Conservation (phyloP, 2,888 invertebrate genomes). For the Erebia palarica region DNA sequence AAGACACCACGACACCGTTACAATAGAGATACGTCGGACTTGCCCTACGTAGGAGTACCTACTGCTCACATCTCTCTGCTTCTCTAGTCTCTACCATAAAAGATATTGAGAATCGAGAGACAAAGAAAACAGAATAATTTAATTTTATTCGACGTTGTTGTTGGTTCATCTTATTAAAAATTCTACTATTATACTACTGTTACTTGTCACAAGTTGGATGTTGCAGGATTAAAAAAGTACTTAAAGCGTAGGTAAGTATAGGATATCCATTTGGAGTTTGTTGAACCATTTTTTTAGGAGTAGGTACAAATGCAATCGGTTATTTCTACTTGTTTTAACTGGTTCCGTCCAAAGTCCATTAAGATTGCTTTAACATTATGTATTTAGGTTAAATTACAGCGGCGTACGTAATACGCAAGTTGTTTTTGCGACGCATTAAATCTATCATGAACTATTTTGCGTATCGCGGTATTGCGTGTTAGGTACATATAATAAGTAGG, state of each 20-base stretch:
- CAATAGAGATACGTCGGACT: too few relatives aligned
- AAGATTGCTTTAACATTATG: slow-evolving; percentile 15
- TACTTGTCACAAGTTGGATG: not conserved
- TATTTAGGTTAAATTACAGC: slow-evolving; percentile 19
- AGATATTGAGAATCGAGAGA: not conserved
- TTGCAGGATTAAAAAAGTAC: not conserved
- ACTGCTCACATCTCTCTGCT: too few relatives aligned
- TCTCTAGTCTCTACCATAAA: too few relatives aligned
- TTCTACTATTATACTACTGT: not conserved
- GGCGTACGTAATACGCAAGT: slow-evolving; percentile 14
- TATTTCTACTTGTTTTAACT: slow-evolving; percentile 9
- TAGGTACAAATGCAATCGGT: not conserved
- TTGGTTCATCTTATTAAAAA: too few relatives aligned
- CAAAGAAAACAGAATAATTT: too few relatives aligned
- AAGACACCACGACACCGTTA: too few relatives aligned
- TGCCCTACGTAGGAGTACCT: too few relatives aligned
- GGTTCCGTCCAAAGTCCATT: slow-evolving; percentile 18
- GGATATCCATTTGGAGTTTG: not conserved
- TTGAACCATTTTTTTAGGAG: not conserved
- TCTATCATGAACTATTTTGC: not conserved
- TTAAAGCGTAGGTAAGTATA: not conserved
- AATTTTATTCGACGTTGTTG: too few relatives aligned
- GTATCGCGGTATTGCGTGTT: not conserved
- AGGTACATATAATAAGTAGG: not conserved
- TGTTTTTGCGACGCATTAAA: slow-evolving; percentile 24